Conservation (phyloP, 1,140 invertebrate genomes). For the Rhizoglyphus robini region DNA sequence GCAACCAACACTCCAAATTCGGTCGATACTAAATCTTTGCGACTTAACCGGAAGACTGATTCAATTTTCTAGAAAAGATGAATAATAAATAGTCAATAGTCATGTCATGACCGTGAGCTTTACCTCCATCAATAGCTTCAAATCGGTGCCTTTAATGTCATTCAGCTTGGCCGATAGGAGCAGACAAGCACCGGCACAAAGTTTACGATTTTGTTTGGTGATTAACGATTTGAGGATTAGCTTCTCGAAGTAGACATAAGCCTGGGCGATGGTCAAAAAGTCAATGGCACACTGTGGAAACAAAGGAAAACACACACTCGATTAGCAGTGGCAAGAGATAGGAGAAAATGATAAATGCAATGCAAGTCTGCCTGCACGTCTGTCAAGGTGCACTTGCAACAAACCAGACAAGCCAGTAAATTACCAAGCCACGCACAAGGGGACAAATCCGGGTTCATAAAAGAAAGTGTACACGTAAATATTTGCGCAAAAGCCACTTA, state of each 20-base stretch:
- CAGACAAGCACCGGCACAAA: conserved; percentile 86
- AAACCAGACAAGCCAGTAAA: no score
- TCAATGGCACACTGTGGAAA: conserved; percentile 51
- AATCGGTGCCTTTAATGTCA: conserved; percentile 58
- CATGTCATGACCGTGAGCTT: not conserved
- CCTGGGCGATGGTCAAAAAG: conserved; percentile 78
- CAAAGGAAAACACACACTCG: no score
- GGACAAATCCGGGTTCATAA: no score
- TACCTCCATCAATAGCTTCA: conserved; percentile 28
- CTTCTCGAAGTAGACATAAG: conserved; percentile 95
- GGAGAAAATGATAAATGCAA: not conserved
- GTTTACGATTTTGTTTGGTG: conserved; percentile 85
- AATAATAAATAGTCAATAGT: conserved; percentile 17
- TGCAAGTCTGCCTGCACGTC: no score
- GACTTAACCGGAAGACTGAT: conserved; percentile 50
- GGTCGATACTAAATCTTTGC: conserved; percentile 73
- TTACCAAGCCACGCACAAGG: no score
- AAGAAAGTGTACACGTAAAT: no score
- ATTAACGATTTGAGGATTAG: conserved; percentile 75
- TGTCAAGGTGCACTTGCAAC: no score
- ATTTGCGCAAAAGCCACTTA: no score
- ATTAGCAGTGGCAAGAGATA: no score
- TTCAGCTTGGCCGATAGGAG: conserved; percentile 88
- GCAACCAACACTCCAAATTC: conserved; percentile 90
- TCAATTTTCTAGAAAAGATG: conserved; percentile 22